phyloP scores from a whole-genome alignment of 1,140 invertebrate genomes.

The Lutraria rhynchaena region DNA sequence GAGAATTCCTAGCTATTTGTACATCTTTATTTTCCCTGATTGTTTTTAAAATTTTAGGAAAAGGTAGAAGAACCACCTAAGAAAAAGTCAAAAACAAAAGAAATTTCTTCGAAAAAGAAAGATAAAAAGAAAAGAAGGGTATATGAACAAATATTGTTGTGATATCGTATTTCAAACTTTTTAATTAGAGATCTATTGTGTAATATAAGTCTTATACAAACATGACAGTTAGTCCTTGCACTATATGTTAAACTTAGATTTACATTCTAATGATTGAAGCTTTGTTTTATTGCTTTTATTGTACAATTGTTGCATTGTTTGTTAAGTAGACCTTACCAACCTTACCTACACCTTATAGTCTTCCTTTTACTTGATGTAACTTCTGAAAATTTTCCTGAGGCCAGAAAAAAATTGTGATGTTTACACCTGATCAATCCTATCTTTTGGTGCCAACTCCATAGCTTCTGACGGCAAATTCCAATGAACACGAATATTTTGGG shows the following conservation, averaged over 20 bases:
- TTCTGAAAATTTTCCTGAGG: too few species aligned
- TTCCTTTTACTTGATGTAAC: too few species aligned
- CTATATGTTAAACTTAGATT: too few species aligned
- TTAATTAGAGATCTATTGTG: too few species aligned
- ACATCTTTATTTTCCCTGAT: too few species aligned
- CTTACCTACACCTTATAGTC: too few species aligned
- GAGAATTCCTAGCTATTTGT: too few species aligned
- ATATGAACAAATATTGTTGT: neutral
- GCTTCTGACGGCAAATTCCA: neutral
- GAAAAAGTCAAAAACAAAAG: slow-evolving; percentile 54
- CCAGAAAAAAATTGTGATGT: too few species aligned
- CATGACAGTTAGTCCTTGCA: too few species aligned
- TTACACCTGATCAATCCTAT: neutral
- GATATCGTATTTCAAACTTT: too few species aligned
- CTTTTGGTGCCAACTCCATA: neutral
- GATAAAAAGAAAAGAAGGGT: slow-evolving; percentile 13
- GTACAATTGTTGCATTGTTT: neutral
- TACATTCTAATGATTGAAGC: too few species aligned
- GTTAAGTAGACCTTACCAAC: neutral
- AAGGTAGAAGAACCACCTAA: slow-evolving; percentile 47
- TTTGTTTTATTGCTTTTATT: neutral
- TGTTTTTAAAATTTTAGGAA: neutral
- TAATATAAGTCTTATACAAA: too few species aligned
- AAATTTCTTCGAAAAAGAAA: slow-evolving; percentile 41
- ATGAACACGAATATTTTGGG: neutral